Evolutionary conservation across 2,113 vertebrate species (phyloP).

Genomic region (Epinephelus lanceolatus): DNA sequence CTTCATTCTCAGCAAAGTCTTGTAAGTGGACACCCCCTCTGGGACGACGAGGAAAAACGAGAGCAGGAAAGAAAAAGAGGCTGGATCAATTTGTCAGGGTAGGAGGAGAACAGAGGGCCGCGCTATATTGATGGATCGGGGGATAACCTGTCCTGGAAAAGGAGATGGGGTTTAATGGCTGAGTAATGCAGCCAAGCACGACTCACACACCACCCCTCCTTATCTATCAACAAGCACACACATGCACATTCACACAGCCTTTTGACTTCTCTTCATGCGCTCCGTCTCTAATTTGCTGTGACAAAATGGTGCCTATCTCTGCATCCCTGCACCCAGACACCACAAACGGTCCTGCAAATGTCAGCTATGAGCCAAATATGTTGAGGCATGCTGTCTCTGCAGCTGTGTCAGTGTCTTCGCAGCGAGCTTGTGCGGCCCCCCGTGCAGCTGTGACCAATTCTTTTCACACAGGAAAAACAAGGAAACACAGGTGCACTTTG

Average conservation of each 20-base stretch:
- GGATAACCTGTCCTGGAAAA: slow-evolving; percentile 60
- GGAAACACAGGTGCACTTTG: slow-evolving; percentile 1
- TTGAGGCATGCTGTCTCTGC: slow-evolving; percentile 17
- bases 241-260: slow-evolving; percentile 10
- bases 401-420: not conserved
- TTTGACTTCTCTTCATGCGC: slow-evolving; percentile 27
- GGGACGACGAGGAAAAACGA: slow-evolving; percentile 63
- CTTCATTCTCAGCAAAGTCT: slow-evolving; percentile 53
- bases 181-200: slow-evolving; percentile 55
- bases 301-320: slow-evolving; percentile 64
- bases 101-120: slow-evolving; percentile 33
- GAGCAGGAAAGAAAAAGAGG: slow-evolving; percentile 59
- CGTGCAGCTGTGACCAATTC: not conserved
- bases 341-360: not conserved
- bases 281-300: slow-evolving; percentile 37
- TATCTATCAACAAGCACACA: not conserved
- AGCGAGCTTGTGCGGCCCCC: not conserved
- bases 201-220: not conserved
- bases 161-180: slow-evolving; percentile 61
- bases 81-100: slow-evolving; percentile 75
- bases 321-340: slow-evolving; percentile 20
- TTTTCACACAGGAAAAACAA: not conserved
- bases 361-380: slow-evolving; percentile 32
- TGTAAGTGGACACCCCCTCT: slow-evolving; percentile 79
- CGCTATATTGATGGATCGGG: slow-evolving; percentile 56